phyloP scores from a whole-genome alignment of 1,140 invertebrate species.

The Drosophila arawakana region DNA sequence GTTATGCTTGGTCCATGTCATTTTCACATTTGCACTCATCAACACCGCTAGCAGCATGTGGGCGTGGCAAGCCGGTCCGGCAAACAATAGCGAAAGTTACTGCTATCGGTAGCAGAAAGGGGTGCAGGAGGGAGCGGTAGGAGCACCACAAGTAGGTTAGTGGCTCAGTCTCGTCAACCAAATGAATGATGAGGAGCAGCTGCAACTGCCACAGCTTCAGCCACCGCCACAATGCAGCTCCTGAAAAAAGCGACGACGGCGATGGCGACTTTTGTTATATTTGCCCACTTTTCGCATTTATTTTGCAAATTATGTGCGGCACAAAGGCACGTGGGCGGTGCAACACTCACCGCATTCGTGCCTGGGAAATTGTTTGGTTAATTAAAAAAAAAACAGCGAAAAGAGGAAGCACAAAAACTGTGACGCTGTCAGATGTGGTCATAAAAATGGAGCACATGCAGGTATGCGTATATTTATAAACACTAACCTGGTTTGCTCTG shows the following conservation, averaged over 20 bases:
- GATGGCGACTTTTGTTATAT: conserved; percentile 44
- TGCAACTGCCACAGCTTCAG: conserved; percentile 54
- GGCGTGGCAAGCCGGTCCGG: conserved; percentile 65
- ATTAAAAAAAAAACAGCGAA: conserved; percentile 59
- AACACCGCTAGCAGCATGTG: conserved; percentile 47
- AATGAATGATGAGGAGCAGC: conserved; percentile 77
- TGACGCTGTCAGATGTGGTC: conserved; percentile 65
- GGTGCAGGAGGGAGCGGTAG: no score
- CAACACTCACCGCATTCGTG: conserved; percentile 18
- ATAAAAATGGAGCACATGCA: conserved; percentile 66
- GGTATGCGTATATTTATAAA: conserved; percentile 41
- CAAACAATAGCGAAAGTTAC: conserved; percentile 44
- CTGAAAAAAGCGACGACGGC: conserved; percentile 29
- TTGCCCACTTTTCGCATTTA: conserved; percentile 2
- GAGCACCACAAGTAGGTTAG: conserved; percentile 72
- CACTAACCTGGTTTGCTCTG: conserved; percentile 69
- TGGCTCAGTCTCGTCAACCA: conserved; percentile 76
- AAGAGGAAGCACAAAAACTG: conserved; percentile 48
- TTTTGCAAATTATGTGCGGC: conserved; percentile 35
- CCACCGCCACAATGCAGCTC: conserved; percentile 10
- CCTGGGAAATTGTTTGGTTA: conserved; percentile 71
- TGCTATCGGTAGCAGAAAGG: conserved; percentile 10
- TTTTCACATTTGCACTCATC: conserved; percentile 76
- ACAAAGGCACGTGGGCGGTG: conserved; percentile 33
- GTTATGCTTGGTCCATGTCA: conserved; percentile 62